These are phyloP conservation scores for Ctenochaetus hawaiiensis DNA, from an alignment of 2,797 vertebrate species.

Conservation along the genomic window DNA sequence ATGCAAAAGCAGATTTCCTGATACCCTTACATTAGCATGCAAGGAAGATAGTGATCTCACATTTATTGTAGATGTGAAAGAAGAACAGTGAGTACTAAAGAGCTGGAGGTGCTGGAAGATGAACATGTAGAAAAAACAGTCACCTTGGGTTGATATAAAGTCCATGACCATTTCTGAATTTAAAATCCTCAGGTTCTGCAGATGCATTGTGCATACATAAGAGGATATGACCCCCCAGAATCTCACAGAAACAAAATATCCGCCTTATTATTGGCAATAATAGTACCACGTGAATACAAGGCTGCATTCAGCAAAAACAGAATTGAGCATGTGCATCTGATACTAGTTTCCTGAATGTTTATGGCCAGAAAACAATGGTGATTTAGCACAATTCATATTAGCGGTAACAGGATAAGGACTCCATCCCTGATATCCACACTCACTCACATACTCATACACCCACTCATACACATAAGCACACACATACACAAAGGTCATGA, in stretches of 20 bases:
- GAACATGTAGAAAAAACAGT: not conserved
- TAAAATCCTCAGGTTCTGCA: constrained; percentile 4
- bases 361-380: not conserved
- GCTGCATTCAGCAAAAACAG: not conserved
- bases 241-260: not conserved
- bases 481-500: constrained; percentile 7
- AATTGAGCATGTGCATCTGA: not conserved
- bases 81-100: too few species aligned
- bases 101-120: not conserved
- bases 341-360: not conserved
- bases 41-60: too few species aligned
- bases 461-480: constrained; percentile 16
- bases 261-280: not conserved
- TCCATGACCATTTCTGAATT: constrained; percentile 12
- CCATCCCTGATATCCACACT: constrained; percentile 24
- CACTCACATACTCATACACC: constrained; percentile 19
- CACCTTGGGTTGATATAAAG: not conserved
- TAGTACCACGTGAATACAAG: constrained; percentile 1
- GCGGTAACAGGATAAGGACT: constrained; percentile 20
- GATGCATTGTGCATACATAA: not conserved
- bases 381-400: constrained; percentile 12
- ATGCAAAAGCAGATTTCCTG: too few species aligned
- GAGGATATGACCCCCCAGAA: not conserved
- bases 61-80: too few species aligned
- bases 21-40: too few species aligned